phyloP scores from a whole-genome alignment of 2,113 vertebrate species.

The Miniopterus natalensis region DNA sequence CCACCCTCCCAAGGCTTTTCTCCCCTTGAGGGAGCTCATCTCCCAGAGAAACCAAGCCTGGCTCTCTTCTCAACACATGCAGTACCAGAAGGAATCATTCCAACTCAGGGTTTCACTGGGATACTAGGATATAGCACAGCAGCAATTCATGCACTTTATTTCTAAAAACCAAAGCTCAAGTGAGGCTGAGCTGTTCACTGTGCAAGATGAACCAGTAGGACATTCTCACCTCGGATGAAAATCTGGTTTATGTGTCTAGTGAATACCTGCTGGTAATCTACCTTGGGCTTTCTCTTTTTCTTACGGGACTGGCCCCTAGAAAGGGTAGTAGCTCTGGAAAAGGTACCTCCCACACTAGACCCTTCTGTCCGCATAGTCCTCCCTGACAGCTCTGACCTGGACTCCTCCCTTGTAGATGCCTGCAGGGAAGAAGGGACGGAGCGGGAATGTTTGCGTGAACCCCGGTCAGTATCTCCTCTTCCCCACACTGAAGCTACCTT shows the following conservation, averaged over 20 bases:
- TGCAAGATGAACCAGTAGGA: slow-evolving; percentile 95
- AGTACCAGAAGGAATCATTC: slow-evolving; percentile 67
- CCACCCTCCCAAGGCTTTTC: neutral
- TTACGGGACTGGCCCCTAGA: slow-evolving; percentile 83
- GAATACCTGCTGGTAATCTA: slow-evolving; percentile 94
- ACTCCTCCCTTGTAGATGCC: slow-evolving; percentile 83
- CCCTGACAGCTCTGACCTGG: slow-evolving; percentile 83
- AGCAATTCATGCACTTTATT: slow-evolving; percentile 84
- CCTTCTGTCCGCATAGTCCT: slow-evolving; percentile 85
- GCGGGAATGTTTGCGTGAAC: slow-evolving; percentile 76
- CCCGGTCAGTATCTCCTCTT: slow-evolving; percentile 79
- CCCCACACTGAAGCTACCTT: slow-evolving; percentile 84
- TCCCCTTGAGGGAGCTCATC: slow-evolving; percentile 2
- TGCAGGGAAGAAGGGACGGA: slow-evolving; percentile 81
- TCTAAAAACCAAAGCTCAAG: slow-evolving; percentile 66
- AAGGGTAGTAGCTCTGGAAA: slow-evolving; percentile 78
- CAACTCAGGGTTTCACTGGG: slow-evolving; percentile 68
- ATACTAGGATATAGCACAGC: slow-evolving; percentile 74
- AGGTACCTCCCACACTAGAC: slow-evolving; percentile 81
- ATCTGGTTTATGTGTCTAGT: slow-evolving; percentile 97
- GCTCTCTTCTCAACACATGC: slow-evolving; percentile 65
- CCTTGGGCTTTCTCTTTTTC: slow-evolving; percentile 86
- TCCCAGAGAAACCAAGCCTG: slow-evolving; percentile 59
- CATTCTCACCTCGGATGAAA: slow-evolving; percentile 97
- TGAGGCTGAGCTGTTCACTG: slow-evolving; percentile 85